Conservation (phyloP, 2,888 invertebrate genomes). For the Eupithecia exiguata region DNA sequence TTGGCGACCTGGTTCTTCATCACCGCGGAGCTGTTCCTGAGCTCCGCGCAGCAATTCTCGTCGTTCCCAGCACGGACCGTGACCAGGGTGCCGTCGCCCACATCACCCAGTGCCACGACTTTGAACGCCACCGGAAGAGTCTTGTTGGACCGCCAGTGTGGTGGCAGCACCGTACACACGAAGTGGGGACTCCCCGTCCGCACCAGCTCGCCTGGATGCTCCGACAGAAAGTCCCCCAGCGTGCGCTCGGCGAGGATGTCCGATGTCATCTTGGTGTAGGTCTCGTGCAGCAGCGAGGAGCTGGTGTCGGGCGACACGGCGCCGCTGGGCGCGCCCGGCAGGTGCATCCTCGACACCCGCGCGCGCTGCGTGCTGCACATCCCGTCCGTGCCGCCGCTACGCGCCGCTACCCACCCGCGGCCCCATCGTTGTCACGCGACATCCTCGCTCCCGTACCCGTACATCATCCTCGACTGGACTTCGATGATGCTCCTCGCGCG, state of each 20-base stretch:
- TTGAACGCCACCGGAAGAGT: conserved; percentile 98
- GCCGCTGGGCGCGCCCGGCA: conserved; percentile 80
- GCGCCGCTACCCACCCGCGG: conserved; percentile 65
- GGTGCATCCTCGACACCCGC: conserved; percentile 82
- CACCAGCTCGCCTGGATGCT: conserved; percentile 96
- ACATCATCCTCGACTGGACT: conserved; percentile 53
- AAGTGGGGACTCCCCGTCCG: conserved; percentile 97
- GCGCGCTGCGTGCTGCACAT: conserved; percentile 82
- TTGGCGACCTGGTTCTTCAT: conserved; percentile 99
- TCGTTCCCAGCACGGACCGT: conserved; percentile 98
- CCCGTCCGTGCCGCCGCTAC: conserved; percentile 68
- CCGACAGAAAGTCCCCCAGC: conserved; percentile 92
- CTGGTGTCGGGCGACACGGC: conserved; percentile 88
- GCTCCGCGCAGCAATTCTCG: conserved; percentile 98
- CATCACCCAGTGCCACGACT: conserved; percentile 96
- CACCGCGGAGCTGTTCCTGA: conserved; percentile 96
- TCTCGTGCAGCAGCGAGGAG: conserved; percentile 89
- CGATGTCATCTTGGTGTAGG: conserved; percentile 94
- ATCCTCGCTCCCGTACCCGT: conserved; percentile 54
- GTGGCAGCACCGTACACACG: conserved; percentile 96
- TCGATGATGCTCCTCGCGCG: conserved; percentile 46
- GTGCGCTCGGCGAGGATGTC: conserved; percentile 95
- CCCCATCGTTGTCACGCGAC: conserved; percentile 57
- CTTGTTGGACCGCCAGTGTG: conserved; percentile 99
- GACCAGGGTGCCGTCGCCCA: conserved; percentile 97